Evolutionary conservation across 2,888 invertebrate species (phyloP), one percentile per base, ranked within the genome.

Genomic region (Aporophyla lueneburgensis): DNA sequence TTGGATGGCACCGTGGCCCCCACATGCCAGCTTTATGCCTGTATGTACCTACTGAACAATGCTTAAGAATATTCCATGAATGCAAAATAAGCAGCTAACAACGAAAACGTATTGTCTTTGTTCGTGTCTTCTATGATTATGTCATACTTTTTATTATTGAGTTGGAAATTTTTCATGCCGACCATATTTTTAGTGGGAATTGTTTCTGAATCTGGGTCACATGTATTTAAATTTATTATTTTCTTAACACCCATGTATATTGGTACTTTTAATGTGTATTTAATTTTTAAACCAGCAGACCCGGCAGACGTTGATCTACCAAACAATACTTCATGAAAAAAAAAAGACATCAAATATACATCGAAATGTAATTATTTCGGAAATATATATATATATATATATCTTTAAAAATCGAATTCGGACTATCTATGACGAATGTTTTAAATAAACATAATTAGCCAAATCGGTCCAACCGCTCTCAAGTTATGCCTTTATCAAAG

Each of bases 21-120:
- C 92, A 90, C 91, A 92, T 90, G 90, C 88, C 84, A 88, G 88
- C 89, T 91, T 92, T 91, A 93, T 93, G 91, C 89, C 89, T 82
- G 89, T 92, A 90, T 91, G 92, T 92, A 92, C 43, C 43, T 46
- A 46, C 92, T 93, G 93, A 92, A 93, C 92, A 93, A 92, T 92
- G 94, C 93, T 95, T 94, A 94, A 95, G 93, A 94, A 95, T 93
- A 95, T 95, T 95, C 96, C 93, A 96, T 96, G 96, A 96, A 96
- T 96, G 95, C 95, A 94, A 94, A 96, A 96, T 96, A 94, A 95
- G 94, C 86, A 71, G 91, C 93, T 93, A 93, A 93, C 95, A 93
- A 92, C 87, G 83, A 90, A 77, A 88, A 87, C 88, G 91, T 93
- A 93, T 93, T 93, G 93, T 92, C 91, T 92, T 87, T 83, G 90